Evolutionary conservation across 2,113 vertebrate genomes (phyloP), one percentile per base, ranked within the genome.

Genomic region (Oreotragus oreotragus): DNA sequence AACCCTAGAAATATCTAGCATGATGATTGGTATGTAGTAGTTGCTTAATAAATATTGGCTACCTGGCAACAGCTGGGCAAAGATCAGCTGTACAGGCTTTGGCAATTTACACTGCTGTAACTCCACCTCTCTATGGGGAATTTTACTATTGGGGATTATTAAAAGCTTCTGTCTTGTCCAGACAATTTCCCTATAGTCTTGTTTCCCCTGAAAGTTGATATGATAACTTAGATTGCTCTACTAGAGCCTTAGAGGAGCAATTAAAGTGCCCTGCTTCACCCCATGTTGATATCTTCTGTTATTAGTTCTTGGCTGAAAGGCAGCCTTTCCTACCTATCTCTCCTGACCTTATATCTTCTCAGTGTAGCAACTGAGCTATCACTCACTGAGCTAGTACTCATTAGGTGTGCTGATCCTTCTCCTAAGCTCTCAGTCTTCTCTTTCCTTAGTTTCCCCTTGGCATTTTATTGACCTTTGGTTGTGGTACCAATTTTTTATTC

Each of bases 121-220:
- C 77, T 45, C 15, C 66, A 90, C 43, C 97, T 95, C 36, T 93
- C 60, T 84, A 51, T 45, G 49, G 85, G 49, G 92, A 90, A 92
- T 27, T 51, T 90, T 36, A 94, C 57, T 83, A 17, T 81, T 88
- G 33, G 23, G 21, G 47, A 90, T 95, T 95, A 97, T 60, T 95
- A 92, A 92, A 93, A 86, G 76, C 11, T 15, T 92, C 76, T 93
- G 43, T 89, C 81, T 85, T 83, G 8, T 90, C 89, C 62, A 96
- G 57, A 96, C 43, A 93, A 84, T 73, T 98, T 95, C 85, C 86
- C 77, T 85, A 49, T 91, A 88, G 51, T 80, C 62, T 92, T 81
- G 25, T 95, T 94, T 64, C 66, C 60, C 64, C 49, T 58, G 64
- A 73, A 86, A 94, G 51, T 89, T 96, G 58, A 28, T 95, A 25